phyloP scores from a whole-genome alignment of 2,113 vertebrate genomes.

The Pachyramphus minor region DNA sequence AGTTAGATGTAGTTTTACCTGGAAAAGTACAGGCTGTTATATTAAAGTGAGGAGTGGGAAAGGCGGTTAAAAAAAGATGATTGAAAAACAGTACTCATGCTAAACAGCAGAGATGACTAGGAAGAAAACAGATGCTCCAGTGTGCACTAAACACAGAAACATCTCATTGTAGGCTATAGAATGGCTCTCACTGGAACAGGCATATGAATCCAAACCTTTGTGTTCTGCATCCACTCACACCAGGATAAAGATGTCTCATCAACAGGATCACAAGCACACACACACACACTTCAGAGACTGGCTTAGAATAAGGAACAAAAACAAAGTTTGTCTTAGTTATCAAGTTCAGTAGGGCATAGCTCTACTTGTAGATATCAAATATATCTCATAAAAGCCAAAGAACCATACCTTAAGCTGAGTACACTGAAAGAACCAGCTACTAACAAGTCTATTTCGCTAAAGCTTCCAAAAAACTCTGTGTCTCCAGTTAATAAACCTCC shows the following conservation, averaged over 20 bases:
- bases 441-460: background rate
- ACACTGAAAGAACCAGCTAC: background rate
- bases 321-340: background rate
- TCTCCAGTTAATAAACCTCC: background rate
- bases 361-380: background rate
- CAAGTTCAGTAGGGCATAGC: background rate
- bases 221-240: background rate
- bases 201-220: background rate
- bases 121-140: background rate
- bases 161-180: background rate
- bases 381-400: background rate
- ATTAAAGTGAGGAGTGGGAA: background rate
- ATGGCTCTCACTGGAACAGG: conserved; percentile 18
- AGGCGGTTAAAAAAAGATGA: background rate
- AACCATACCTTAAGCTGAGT: background rate
- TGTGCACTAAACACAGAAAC: background rate
- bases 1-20: background rate
- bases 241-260: background rate
- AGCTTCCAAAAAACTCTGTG: background rate
- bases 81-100: background rate
- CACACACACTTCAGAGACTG: background rate
- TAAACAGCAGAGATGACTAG: background rate
- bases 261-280: background rate
- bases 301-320: background rate
- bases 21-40: background rate